Evolutionary conservation across 2,113 vertebrate species (phyloP), one percentile per base, ranked within the genome.

Genomic region (Butorides virescens): DNA sequence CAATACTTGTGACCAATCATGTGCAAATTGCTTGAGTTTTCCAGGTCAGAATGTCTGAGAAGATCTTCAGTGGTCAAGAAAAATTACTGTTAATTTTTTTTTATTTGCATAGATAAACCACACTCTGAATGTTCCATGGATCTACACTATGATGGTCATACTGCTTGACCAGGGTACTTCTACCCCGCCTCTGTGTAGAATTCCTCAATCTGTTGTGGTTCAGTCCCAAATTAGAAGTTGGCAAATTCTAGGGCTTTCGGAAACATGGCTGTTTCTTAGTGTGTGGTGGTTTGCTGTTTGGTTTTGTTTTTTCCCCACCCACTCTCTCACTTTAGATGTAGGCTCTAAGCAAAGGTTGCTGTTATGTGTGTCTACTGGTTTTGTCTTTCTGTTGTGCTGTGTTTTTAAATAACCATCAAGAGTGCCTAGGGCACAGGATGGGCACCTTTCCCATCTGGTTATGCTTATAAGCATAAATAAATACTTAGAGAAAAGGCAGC

Each of bases 381-480:
- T 90, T 94, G 75, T 59, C 67, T 59, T 94, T 89, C 55, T 88
- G 23, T 85, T 89, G 55, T 36, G 23, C 36, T 68, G 53, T 66
- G 42, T 53, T 95, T 96, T 92, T 85, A 85, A 93, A 93, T 70
- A 82, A 85, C 80, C 25, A 67, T 77, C 68, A 78, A 34, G 42
- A 75, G 29, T 76, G 77, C 73, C 49, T 90, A 53, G 46, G 67
- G 58, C 81, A 82, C 22, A 82, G 37, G 36, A 87, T 79, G 66
- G 62, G 42, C 70, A 73, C 42, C 29, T 97, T 86, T 95, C 47
- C 80, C 53, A 78, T 85, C 66, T 89, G 80, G 37, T 70, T 94
- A 44, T 44, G 42, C 14, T 91, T 87, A 63, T 75, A 91, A 71
- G 47, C 73, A 85, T 79, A 95, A 92, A 85, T 91, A 96, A 93